These are phyloP conservation scores for Notoglanidium macrostoma DNA, from an alignment of 2,797 vertebrate genomes.

Conservation along the genomic window DNA sequence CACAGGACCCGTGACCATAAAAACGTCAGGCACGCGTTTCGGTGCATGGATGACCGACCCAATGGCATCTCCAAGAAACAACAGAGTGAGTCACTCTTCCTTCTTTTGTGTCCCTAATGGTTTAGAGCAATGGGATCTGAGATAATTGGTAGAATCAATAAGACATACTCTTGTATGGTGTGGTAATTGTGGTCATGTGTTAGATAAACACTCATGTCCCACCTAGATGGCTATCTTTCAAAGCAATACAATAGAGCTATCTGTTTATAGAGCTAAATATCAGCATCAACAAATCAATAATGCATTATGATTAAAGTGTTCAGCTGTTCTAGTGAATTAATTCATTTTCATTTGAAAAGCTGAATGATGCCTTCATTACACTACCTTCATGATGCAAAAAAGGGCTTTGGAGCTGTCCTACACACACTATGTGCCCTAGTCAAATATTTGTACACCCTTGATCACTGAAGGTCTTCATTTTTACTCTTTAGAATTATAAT, in stretches of 20 bases:
- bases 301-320: slow-evolving; percentile 11
- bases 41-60: slow-evolving; percentile 99
- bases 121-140: neutral
- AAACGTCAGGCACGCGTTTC: slow-evolving; percentile 97
- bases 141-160: slow-evolving; percentile 9
- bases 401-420: neutral
- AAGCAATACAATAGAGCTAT: slow-evolving; percentile 9
- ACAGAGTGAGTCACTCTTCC: slow-evolving; percentile 65
- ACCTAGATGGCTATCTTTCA: neutral
- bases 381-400: neutral
- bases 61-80: slow-evolving; percentile 87
- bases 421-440: neutral
- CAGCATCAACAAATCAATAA: slow-evolving; percentile 19
- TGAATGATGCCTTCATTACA: neutral
- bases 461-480: too few species aligned
- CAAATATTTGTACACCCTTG: neutral
- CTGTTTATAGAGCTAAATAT: slow-evolving; percentile 12
- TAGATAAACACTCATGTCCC: neutral
- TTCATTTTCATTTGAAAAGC: neutral
- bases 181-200: slow-evolving; percentile 1
- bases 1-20: slow-evolving; percentile 92
- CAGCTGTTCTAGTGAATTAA: neutral
- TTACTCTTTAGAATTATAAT: neutral
- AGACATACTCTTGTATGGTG: neutral
- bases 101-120: slow-evolving; percentile 11